A percentile compares a stretch with the other conserved stretches of the same genome.
Evolutionary conservation across 2,888 invertebrate species (phyloP).

Genomic region (Erebia ligea): DNA sequence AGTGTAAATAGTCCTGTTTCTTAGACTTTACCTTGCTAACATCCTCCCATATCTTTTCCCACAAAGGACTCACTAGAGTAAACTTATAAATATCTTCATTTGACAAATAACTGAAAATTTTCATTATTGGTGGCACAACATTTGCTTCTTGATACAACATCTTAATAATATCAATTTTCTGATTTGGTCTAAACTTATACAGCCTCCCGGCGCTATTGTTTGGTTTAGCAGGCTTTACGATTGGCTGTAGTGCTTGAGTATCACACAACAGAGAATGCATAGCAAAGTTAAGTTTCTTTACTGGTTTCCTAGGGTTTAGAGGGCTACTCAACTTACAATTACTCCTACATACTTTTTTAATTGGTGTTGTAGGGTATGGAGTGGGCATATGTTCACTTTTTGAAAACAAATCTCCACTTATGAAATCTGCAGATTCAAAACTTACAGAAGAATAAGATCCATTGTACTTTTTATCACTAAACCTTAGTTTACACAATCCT

Average conservation of each 20-base stretch:
- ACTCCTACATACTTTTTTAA: constrained; percentile 61
- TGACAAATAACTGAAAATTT: constrained; percentile 65
- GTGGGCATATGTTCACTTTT: constrained; percentile 36
- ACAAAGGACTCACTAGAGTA: constrained; percentile 64
- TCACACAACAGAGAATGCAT: constrained; percentile 72
- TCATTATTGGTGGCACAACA: constrained; percentile 62
- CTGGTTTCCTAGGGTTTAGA: constrained; percentile 55
- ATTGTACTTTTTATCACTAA: constrained; percentile 58
- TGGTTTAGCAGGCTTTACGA: constrained; percentile 44
- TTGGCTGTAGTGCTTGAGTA: constrained; percentile 55
- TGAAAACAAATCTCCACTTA: constrained; percentile 21
- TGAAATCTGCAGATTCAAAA: constrained; percentile 31
- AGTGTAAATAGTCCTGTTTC: constrained; percentile 56
- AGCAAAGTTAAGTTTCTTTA: constrained; percentile 64
- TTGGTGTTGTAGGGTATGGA: constrained; percentile 69
- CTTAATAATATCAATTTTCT: constrained; percentile 71
- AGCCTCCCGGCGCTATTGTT: constrained; percentile 20
- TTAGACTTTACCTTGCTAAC: constrained; percentile 57
- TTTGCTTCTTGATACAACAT: constrained; percentile 57
- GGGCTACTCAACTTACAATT: constrained; percentile 63
- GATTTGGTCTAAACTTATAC: constrained; percentile 60
- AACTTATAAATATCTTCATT: constrained; percentile 72
- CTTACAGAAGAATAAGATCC: constrained; percentile 40
- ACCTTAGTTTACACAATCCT: constrained; percentile 66
- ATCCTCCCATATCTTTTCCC: constrained; percentile 65